Base-by-base conservation (phyloP, 1,140 invertebrate genomes). In the Cotesia chilonis region DNA sequence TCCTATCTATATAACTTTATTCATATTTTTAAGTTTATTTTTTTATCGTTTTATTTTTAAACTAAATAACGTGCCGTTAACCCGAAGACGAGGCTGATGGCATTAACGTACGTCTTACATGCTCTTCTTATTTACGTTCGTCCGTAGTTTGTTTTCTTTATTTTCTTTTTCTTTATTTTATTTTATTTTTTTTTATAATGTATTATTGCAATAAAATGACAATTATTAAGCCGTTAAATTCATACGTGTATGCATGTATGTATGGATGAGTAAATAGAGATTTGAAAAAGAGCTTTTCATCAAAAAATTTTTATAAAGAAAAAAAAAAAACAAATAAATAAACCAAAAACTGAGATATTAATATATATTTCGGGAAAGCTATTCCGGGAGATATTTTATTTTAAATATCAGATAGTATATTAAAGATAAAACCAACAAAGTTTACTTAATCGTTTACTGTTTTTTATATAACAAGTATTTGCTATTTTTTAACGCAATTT, bases 11-110 rank as follows among this genome's bases (percentile, higher is more conserved):
- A 20, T 7, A 57, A 70, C 54, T 28, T 68, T 66, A 10, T 41
- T 68, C 20, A 37, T 68, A 28, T 70, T 68, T 55, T 68, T 57
- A 52, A 55, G 28, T 55, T 55, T 55, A 68, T 59, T 28, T 28
- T 37, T 54, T 9, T 12, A 51, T 17, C 35, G 35, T 66, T 20
- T 66, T 66, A n/a, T 66, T 66, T 37, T 68, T 68, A 14, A 7
- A 55, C 35, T 68, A 66, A 28, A 38, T 14, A 52, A 51, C 28
- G 47, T 68, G 52, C 9, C 51, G 12, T 68, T 68, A 65, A 65
- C 63, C 63, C 63, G 60, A 38, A 38, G 47, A 20, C 14, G 47
- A 65, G 63, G 60, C 51, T 69, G 68, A 20, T 59, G 57, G 57
- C 38, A 59, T 38, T 52, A 20, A 14, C 20, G 6, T 59, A 59